A percentile compares a stretch with the other conserved stretches of the same genome.
Conservation (phyloP, 2,113 vertebrate species). For the Haliaeetus leucogaster region DNA sequence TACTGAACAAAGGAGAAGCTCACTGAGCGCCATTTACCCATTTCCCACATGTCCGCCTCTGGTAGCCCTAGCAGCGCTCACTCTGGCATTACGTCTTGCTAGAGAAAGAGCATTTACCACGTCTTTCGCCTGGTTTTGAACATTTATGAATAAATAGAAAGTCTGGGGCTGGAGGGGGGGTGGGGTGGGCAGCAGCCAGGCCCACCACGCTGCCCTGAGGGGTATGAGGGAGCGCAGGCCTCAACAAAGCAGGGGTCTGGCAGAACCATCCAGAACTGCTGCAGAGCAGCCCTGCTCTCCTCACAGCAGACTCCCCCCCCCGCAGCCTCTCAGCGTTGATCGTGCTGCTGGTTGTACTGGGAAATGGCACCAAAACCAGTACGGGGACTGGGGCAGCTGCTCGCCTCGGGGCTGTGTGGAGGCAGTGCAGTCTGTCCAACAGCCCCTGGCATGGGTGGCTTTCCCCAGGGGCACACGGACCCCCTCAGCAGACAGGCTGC, state of each 20-base stretch:
- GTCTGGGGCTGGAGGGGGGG: no score
- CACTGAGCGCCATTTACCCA: background rate
- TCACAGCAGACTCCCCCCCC: background rate
- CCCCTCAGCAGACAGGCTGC: background rate
- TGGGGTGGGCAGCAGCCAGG: no score
- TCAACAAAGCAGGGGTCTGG: background rate
- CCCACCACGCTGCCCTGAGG: background rate
- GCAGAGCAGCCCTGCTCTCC: background rate
- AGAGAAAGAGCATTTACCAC: background rate
- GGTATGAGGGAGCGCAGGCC: background rate
- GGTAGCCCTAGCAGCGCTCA: background rate
- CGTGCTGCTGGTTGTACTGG: background rate
- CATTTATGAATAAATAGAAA: background rate
- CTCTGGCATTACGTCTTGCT: background rate
- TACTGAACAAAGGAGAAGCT: background rate
- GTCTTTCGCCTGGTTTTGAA: background rate
- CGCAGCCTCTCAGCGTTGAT: background rate
- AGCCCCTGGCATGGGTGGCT: background rate
- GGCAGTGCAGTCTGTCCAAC: background rate
- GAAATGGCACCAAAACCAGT: background rate
- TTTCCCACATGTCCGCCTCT: background rate
- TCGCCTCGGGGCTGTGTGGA: background rate
- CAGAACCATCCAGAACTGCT: background rate
- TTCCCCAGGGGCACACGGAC: accelerated
- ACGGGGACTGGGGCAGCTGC: background rate